Evolutionary conservation across 2,888 invertebrate genomes (phyloP).

Genomic region (Idaea biselata): DNA sequence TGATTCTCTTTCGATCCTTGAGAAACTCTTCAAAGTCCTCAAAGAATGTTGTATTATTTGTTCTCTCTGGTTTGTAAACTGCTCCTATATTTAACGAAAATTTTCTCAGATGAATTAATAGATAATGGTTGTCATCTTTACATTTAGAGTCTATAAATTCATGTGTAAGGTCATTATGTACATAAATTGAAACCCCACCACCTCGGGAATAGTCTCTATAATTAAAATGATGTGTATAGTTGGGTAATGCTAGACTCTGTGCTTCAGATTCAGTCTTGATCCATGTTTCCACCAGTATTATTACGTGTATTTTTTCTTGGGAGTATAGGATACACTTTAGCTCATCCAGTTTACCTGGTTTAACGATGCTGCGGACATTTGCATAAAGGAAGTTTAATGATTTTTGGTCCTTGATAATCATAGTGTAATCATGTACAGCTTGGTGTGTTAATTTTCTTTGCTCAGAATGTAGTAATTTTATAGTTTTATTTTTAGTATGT

Average conservation of each 20-base stretch:
- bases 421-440: no score
- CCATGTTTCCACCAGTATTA: conserved; percentile 26
- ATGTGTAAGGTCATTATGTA: conserved; percentile 24
- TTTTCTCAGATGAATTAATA: conserved; percentile 23
- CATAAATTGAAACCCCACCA: conserved; percentile 31
- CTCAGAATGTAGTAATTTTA: no score
- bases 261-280: conserved; percentile 19
- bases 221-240: conserved; percentile 22
- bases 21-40: neutral
- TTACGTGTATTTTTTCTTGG: conserved; percentile 14
- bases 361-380: conserved; percentile 27
- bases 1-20: neutral
- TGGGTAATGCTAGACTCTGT: neutral
- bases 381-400: conserved; percentile 27
- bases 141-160: conserved; percentile 18
- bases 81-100: conserved; percentile 8
- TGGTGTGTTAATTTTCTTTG: no score
- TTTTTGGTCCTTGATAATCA: no score
- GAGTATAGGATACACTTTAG: conserved; percentile 17
- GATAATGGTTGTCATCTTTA: conserved; percentile 26
- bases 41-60: neutral
- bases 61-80: conserved; percentile 11
- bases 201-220: conserved; percentile 23
- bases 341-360: conserved; percentile 24
- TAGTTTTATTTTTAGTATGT: no score